A percentile compares a stretch with the other conserved stretches of the same genome.
Evolutionary conservation across 2,113 vertebrate species (phyloP).

Genomic region (Eolophus roseicapilla): DNA sequence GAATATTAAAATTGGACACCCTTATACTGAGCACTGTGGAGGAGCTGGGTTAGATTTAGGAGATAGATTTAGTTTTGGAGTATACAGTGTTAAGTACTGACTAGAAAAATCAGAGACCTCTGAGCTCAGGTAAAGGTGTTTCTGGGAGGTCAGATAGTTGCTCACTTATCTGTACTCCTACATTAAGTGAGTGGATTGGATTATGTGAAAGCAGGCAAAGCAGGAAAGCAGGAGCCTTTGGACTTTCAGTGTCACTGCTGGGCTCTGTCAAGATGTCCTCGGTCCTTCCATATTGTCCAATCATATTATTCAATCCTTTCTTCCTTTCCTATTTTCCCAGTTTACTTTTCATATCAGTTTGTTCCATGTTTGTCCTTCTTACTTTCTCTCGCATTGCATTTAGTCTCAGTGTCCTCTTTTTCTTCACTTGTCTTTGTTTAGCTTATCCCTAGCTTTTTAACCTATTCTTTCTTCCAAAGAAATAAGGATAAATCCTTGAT

Average conservation of each 20-base stretch:
- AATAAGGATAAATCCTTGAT: not conserved
- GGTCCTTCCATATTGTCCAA: not conserved
- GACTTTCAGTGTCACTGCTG: not conserved
- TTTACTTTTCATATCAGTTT: not conserved
- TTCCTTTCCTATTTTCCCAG: not conserved
- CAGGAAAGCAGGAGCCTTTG: not conserved
- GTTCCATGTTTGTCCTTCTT: not conserved
- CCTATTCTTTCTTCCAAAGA: not conserved
- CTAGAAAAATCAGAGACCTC: not conserved
- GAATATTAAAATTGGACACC: not conserved
- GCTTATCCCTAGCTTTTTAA: not conserved
- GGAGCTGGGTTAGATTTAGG: not conserved
- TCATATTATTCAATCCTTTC: not conserved
- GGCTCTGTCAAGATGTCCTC: not conserved
- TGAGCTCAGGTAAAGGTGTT: not conserved
- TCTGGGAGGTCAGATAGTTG: not conserved
- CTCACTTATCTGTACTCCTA: not conserved
- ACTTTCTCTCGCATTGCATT: not conserved
- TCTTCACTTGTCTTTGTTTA: not conserved
- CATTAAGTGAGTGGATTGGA: not conserved
- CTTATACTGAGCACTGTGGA: not conserved
- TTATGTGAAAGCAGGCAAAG: not conserved
- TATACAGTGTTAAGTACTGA: not conserved
- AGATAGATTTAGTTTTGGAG: not conserved
- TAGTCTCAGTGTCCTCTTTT: not conserved